Percentiles rank a stretch among this genome's conserved stretches.
Conservation (phyloP, 2,888 invertebrate species). For the Callyntrura guangdongensis region DNA sequence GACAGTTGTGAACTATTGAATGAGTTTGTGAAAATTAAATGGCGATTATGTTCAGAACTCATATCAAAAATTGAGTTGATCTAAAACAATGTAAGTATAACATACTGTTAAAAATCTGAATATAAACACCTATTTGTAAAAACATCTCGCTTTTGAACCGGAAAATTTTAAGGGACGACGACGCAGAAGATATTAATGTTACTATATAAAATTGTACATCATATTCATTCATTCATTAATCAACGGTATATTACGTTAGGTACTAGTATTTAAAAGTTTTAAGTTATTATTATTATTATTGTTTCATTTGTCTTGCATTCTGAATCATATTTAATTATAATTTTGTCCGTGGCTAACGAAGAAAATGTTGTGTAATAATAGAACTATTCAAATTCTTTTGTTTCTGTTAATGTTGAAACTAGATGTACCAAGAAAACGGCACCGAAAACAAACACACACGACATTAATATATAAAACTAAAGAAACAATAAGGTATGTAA, state of each 20-base stretch:
- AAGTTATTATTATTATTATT: constrained; percentile 45
- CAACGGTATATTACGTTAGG: neutral
- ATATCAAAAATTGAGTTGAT: constrained; percentile 19
- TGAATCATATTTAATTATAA: neutral
- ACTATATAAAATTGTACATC: constrained; percentile 6
- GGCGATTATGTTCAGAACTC: constrained; percentile 25
- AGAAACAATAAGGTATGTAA: neutral
- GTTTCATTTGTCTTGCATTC: constrained; percentile 26
- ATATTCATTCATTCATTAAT: constrained; percentile 1
- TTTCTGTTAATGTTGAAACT: neutral
- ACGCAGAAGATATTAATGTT: constrained; percentile 47
- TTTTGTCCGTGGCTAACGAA: no score
- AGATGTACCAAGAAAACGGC: constrained; percentile 43
- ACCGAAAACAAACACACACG: constrained; percentile 48
- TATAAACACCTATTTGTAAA: constrained; percentile 39
- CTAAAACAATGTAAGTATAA: neutral
- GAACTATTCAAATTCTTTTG: no score
- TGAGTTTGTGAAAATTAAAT: neutral
- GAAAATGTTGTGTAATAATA: neutral
- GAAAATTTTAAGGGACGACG: constrained; percentile 2
- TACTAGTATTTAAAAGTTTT: constrained; percentile 28
- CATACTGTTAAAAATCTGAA: constrained; percentile 19
- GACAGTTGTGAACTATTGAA: neutral
- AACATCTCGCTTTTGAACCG: constrained; percentile 41
- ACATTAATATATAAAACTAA: constrained; percentile 22